Percentiles rank a stretch among this genome's conserved stretches.
Conservation (phyloP, 2,888 invertebrate species). For the Phania funesta region DNA sequence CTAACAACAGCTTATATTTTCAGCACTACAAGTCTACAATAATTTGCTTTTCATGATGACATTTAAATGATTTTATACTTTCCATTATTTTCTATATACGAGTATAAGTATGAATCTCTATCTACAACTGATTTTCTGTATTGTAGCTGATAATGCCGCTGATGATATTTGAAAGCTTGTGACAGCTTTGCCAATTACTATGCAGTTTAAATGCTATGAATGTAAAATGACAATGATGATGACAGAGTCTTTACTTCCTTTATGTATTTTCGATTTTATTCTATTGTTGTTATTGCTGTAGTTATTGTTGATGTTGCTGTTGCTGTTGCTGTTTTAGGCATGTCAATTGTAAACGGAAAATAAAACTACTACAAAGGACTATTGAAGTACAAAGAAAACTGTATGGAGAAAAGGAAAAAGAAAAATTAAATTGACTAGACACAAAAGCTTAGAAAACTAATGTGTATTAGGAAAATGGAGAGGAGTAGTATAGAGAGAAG, state of each 20-base stretch:
- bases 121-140: conserved; percentile 24
- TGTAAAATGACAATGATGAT: conserved; percentile 66
- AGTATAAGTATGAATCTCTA: not conserved
- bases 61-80: conserved; percentile 43
- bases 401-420: not conserved
- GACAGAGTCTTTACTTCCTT: conserved; percentile 67
- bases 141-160: conserved; percentile 38
- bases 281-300: conserved; percentile 21
- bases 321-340: conserved; percentile 36
- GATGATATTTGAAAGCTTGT: conserved; percentile 65
- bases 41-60: not conserved
- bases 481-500: too few relatives aligned
- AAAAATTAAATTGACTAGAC: conserved; percentile 39
- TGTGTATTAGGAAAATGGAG: too few relatives aligned
- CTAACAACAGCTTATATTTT: too few relatives aligned
- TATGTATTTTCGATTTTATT: conserved; percentile 47
- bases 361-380: conserved; percentile 27
- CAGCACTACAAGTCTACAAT: not conserved
- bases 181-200: conserved; percentile 67
- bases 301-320: conserved; percentile 20
- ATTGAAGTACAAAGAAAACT: not conserved
- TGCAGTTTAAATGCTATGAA: conserved; percentile 61
- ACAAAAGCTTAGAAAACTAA: conserved; percentile 43
- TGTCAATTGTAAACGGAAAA: conserved; percentile 56
- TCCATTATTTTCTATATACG: not conserved